Evolutionary conservation across 2,113 vertebrate species (phyloP).

Genomic region (Jaculus jaculus): DNA sequence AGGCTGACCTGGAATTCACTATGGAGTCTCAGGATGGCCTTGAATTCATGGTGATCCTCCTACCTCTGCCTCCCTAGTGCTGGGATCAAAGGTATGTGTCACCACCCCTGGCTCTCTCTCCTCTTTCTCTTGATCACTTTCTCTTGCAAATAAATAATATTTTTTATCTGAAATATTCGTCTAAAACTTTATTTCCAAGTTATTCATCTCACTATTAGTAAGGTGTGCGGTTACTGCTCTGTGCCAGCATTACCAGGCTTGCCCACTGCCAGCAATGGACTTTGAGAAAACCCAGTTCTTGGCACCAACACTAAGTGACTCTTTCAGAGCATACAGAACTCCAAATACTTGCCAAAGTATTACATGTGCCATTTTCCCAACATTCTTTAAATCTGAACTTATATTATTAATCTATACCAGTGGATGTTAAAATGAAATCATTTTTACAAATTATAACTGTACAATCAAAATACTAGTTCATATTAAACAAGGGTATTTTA

Average conservation of each 20-base stretch:
- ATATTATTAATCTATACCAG: slow-evolving; percentile 80
- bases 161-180: slow-evolving; percentile 75
- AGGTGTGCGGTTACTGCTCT: slow-evolving; percentile 73
- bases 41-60: too few relatives aligned
- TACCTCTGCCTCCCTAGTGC: too few relatives aligned
- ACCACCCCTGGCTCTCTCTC: too few relatives aligned
- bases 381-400: slow-evolving; percentile 80
- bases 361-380: slow-evolving; percentile 79
- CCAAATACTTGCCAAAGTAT: slow-evolving; percentile 78
- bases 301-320: slow-evolving; percentile 73
- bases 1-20: too few relatives aligned
- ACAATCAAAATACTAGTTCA: slow-evolving; percentile 82
- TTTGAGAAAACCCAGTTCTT: slow-evolving; percentile 80
- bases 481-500: slow-evolving; percentile 80
- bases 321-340: slow-evolving; percentile 73
- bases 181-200: slow-evolving; percentile 87
- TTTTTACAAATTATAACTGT: slow-evolving; percentile 84
- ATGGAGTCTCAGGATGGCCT: too few relatives aligned
- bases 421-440: slow-evolving; percentile 81
- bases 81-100: too few relatives aligned
- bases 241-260: slow-evolving; percentile 71
- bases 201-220: slow-evolving; percentile 76
- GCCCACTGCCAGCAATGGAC: slow-evolving; percentile 86
- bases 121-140: too few relatives aligned
- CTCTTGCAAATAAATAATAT: too few relatives aligned